These are phyloP conservation scores for Cerceris rybyensis DNA, from an alignment of 2,888 invertebrate species.

Conservation along the genomic window DNA sequence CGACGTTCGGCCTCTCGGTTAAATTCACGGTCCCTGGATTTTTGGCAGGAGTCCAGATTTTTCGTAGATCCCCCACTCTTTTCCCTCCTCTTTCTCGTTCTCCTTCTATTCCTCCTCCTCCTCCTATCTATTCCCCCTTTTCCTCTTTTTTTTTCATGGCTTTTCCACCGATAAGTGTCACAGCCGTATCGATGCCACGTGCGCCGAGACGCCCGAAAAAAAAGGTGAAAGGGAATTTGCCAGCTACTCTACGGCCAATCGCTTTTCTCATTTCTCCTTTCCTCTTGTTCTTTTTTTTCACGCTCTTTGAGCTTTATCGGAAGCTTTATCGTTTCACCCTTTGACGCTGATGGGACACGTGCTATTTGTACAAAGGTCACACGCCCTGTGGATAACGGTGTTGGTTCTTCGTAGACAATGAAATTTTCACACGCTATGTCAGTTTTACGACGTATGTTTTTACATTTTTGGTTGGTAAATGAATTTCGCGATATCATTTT, in stretches of 20 bases:
- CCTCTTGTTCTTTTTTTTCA: neutral
- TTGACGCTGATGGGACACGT: too few relatives aligned
- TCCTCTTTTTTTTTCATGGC: neutral
- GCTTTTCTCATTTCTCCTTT: neutral
- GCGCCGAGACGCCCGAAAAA: conserved; percentile 13
- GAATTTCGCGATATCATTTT: too few relatives aligned
- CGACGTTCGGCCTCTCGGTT: conserved; percentile 26
- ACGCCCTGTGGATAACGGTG: too few relatives aligned
- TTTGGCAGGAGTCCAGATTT: conserved; percentile 54
- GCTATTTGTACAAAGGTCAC: too few relatives aligned
- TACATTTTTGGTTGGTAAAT: too few relatives aligned
- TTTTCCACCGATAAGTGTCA: conserved; percentile 55
- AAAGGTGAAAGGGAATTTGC: conserved; percentile 1
- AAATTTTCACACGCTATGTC: too few relatives aligned
- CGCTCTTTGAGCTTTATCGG: neutral
- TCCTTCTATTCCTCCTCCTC: too few relatives aligned
- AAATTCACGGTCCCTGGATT: conserved; percentile 56
- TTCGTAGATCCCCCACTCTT: conserved; percentile 14
- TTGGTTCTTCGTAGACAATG: too few relatives aligned
- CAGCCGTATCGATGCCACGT: conserved; percentile 37
- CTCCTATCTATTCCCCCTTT: too few relatives aligned
- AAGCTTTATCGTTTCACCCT: too few relatives aligned
- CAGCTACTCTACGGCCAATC: neutral
- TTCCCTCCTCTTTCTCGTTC: too few relatives aligned
- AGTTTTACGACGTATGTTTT: too few relatives aligned